Evolutionary conservation across 2,797 vertebrate genomes (phyloP).

Genomic region (Coccyzus lansbergi): DNA sequence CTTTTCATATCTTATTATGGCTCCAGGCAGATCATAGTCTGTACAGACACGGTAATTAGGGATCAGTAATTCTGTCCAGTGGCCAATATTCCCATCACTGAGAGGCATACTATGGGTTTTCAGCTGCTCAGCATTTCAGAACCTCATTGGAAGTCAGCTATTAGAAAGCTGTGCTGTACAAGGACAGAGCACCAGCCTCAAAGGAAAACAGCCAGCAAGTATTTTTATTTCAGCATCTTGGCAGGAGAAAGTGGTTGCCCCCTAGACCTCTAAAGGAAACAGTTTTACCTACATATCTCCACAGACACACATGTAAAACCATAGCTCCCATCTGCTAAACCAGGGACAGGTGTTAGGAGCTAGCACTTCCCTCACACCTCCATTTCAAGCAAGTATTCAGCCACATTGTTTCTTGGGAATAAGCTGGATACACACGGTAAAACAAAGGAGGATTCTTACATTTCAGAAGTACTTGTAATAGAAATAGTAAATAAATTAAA

Average conservation of each 20-base stretch:
- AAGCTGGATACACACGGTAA: background rate
- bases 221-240: background rate
- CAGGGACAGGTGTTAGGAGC: background rate
- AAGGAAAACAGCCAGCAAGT: background rate
- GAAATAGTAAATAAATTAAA: conserved; percentile 24
- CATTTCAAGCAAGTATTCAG: background rate
- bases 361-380: background rate
- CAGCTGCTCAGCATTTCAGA: background rate
- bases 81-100: background rate
- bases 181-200: background rate
- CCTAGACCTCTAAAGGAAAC: background rate
- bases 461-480: conserved; percentile 1
- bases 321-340: background rate
- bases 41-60: background rate
- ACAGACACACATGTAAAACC: background rate
- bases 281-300: background rate
- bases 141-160: background rate
- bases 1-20: conserved; percentile 1
- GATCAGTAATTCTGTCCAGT: background rate
- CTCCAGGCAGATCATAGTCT: background rate
- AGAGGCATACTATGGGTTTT: background rate
- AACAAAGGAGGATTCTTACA: conserved; percentile 35
- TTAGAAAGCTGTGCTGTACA: background rate
- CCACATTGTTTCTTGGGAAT: conserved; percentile 21
- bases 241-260: background rate